Percentiles rank a stretch among this genome's conserved stretches.
Conservation (phyloP, 2,888 invertebrate species). For the Patella depressa region DNA sequence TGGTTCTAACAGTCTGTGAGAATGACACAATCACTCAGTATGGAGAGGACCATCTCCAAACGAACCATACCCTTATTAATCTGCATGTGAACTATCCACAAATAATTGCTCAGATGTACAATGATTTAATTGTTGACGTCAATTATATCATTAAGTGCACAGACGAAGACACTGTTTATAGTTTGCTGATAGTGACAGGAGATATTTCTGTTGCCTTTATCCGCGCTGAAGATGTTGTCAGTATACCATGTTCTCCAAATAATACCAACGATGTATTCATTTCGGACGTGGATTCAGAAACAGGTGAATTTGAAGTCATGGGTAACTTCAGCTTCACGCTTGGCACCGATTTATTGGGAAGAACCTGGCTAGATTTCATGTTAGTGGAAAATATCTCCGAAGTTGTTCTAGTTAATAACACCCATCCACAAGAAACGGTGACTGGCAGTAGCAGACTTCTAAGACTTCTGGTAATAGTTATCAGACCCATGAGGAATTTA, state of each 20-base stretch:
- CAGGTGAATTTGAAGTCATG: not conserved
- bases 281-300: not conserved
- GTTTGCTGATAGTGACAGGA: slow-evolving; percentile 11
- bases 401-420: not conserved
- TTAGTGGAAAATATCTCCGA: not conserved
- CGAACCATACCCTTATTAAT: not conserved
- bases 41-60: not conserved
- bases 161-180: slow-evolving; percentile 5
- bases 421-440: not conserved
- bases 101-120: slow-evolving; percentile 9
- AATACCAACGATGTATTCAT: not conserved
- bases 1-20: too few relatives aligned
- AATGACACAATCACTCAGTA: too few relatives aligned
- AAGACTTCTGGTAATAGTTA: slow-evolving; percentile 36
- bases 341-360: slow-evolving; percentile 22
- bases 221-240: not conserved
- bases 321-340: slow-evolving; percentile 25
- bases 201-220: slow-evolving; percentile 9
- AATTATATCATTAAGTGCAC: slow-evolving; percentile 15
- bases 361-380: slow-evolving; percentile 24
- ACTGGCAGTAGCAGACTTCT: slow-evolving; percentile 15
- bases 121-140: not conserved
- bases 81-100: not conserved
- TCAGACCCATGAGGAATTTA: slow-evolving; percentile 42
- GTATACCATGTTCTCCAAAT: slow-evolving; percentile 14